These are phyloP conservation scores for Procambarus clarkii DNA, from an alignment of 1,140 invertebrate genomes.

Conservation along the genomic window DNA sequence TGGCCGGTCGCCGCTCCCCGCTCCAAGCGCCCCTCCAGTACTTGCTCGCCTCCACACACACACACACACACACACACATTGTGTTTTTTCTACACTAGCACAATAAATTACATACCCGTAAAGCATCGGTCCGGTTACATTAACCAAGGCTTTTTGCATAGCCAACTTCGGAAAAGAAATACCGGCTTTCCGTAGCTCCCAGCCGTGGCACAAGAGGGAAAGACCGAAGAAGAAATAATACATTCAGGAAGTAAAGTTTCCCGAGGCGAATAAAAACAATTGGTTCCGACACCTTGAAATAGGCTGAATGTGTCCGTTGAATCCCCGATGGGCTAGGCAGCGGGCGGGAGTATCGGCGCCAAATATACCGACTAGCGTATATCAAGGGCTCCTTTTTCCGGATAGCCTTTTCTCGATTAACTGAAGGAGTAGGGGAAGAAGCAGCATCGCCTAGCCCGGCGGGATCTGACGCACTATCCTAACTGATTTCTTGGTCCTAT, in stretches of 20 bases:
- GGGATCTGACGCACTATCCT: too few species aligned
- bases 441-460: too few species aligned
- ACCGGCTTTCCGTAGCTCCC: neutral
- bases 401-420: too few species aligned
- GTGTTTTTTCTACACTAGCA: too few species aligned
- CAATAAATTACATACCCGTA: neutral
- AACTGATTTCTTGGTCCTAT: too few species aligned
- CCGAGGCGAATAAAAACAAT: neutral
- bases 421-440: too few species aligned
- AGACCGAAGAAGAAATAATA: neutral
- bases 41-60: too few species aligned
- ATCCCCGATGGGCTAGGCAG: neutral
- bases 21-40: too few species aligned
- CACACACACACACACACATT: too few species aligned
- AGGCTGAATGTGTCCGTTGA: neutral
- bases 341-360: neutral
- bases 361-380: neutral
- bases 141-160: neutral
- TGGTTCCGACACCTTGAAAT: slow-evolving; percentile 8
- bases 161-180: neutral
- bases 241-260: neutral
- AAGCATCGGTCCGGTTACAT: neutral
- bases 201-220: neutral
- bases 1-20: too few species aligned
- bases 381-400: neutral